Evolutionary conservation across 64 coral and sea anemone species (phyloP).

Genomic region (Montipora sp.): DNA sequence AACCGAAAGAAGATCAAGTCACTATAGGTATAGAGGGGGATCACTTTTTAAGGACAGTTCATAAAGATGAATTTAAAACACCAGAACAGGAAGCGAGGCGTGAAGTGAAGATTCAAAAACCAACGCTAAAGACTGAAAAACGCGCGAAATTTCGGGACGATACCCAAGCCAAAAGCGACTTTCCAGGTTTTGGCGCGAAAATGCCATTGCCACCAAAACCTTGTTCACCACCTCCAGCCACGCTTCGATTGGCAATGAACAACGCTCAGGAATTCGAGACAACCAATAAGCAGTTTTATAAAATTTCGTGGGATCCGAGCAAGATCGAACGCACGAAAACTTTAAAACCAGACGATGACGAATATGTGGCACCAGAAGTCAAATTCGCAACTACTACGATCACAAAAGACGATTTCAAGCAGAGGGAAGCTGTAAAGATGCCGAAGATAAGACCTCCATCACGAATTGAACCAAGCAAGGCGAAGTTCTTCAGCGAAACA

Average conservation of each 20-base stretch:
- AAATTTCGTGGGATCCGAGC: constrained; percentile 89
- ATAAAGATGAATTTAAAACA: constrained; percentile 75
- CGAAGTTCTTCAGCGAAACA: constrained; percentile 79
- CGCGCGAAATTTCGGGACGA: constrained; percentile 84
- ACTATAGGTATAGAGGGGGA: constrained; percentile 91
- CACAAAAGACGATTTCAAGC: constrained; percentile 84
- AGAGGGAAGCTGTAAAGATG: constrained; percentile 67
- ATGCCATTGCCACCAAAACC: constrained; percentile 86
- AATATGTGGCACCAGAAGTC: constrained; percentile 61
- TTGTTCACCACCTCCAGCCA: constrained; percentile 85
- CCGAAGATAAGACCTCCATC: constrained; percentile 76
- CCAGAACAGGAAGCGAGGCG: constrained; percentile 72
- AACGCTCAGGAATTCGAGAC: constrained; percentile 81
- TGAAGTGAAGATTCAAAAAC: constrained; percentile 52
- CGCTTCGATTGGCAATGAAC: constrained; percentile 86
- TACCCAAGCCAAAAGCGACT: constrained; percentile 97
- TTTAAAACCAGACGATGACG: constrained; percentile 61
- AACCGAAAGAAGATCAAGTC: constrained; percentile 60
- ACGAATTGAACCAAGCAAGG: constrained; percentile 68
- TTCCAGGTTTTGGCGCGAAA: constrained; percentile 85
- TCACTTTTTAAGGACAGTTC: constrained; percentile 75
- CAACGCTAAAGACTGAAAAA: constrained; percentile 64
- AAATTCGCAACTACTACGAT: constrained; percentile 88
- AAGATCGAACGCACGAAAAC: constrained; percentile 81
- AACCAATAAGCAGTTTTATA: constrained; percentile 86